Percentiles rank a stretch among this genome's conserved stretches.
These are phyloP conservation scores for Tamias sibiricus DNA, from an alignment of 2,113 vertebrate genomes.

Conservation along the genomic window DNA sequence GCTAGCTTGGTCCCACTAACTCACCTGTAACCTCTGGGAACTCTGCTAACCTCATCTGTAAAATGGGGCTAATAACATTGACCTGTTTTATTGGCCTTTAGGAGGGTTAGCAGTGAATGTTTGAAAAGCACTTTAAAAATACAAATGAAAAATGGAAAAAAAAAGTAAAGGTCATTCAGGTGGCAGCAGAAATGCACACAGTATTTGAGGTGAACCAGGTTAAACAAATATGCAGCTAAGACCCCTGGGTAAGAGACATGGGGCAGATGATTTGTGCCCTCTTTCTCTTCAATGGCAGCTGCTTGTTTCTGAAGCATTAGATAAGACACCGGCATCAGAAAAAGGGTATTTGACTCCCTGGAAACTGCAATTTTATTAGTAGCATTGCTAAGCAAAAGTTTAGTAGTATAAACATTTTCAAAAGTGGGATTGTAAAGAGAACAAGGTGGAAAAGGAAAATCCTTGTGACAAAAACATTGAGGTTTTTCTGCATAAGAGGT, in stretches of 20 bases:
- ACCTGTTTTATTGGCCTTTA: background rate
- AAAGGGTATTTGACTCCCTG: background rate
- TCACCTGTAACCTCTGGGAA: constrained; percentile 27
- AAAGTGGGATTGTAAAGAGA: background rate
- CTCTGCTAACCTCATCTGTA: constrained; percentile 57
- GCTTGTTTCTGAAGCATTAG: background rate
- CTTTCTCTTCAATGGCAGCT: background rate
- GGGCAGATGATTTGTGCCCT: background rate
- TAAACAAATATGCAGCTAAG: constrained; percentile 44
- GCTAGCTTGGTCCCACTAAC: background rate
- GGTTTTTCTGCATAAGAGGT: background rate
- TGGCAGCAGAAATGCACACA: constrained; percentile 43
- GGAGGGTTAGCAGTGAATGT: constrained; percentile 43
- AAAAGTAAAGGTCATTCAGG: constrained; percentile 22
- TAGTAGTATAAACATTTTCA: background rate
- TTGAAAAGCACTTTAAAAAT: constrained; percentile 64
- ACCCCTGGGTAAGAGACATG: background rate
- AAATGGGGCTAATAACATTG: constrained; percentile 69
- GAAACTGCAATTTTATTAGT: background rate
- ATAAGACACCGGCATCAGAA: background rate
- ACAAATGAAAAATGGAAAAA: constrained; percentile 42
- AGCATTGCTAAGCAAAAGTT: background rate
- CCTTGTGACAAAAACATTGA: background rate
- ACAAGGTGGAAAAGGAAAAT: background rate
- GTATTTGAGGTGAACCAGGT: constrained; percentile 58